These are phyloP conservation scores for Drosophila affinis DNA, from an alignment of 2,888 invertebrate species.

Conservation along the genomic window DNA sequence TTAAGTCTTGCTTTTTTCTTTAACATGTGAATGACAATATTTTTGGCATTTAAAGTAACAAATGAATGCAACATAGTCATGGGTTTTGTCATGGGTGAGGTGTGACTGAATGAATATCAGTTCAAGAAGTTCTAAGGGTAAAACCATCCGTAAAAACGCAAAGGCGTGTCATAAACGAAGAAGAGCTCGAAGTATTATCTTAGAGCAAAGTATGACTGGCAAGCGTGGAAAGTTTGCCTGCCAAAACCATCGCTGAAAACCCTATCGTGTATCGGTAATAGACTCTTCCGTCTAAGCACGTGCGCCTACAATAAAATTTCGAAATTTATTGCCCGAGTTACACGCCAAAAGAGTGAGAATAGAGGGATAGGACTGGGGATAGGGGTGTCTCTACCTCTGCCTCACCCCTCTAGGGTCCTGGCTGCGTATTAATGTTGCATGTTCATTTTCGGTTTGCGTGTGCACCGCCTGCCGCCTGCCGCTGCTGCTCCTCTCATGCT, in stretches of 20 bases:
- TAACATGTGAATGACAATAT: not conserved
- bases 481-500: slow-evolving; percentile 34
- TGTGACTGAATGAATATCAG: no score
- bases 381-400: not conserved
- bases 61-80: not conserved
- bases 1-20: no score
- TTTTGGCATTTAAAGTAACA: fast-evolving
- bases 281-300: slow-evolving; percentile 39
- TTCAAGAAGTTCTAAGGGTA: no score
- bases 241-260: not conserved
- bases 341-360: slow-evolving; percentile 1
- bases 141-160: not conserved
- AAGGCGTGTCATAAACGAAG: no score
- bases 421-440: slow-evolving; percentile 64
- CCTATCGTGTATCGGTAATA: slow-evolving; percentile 2
- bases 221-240: no score
- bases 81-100: not conserved
- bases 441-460: slow-evolving; percentile 67
- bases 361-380: not conserved
- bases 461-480: slow-evolving; percentile 36
- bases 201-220: not conserved
- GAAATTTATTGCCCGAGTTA: slow-evolving; percentile 57
- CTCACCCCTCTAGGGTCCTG: not conserved
- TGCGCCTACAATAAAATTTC: slow-evolving; percentile 63
- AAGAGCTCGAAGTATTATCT: no score